A percentile compares a stretch with the other conserved stretches of the same genome.
Evolutionary conservation across 1,140 invertebrate species (phyloP).

Genomic region (Drosophila kepulauana): DNA sequence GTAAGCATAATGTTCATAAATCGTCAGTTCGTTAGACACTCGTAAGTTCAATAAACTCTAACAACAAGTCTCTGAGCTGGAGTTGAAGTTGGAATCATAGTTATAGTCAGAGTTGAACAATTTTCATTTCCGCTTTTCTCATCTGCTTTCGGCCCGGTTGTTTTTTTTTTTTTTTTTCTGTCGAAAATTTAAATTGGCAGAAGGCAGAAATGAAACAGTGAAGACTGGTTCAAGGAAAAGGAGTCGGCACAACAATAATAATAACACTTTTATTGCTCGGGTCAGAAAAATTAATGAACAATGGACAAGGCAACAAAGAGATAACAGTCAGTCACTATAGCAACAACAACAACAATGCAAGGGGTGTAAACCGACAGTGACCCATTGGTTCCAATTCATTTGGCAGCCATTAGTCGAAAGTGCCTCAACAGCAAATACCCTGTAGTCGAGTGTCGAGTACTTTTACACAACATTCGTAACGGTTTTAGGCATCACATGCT

Average conservation of each 20-base stretch:
- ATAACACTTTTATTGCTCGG: conserved; percentile 46
- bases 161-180: conserved; percentile 3
- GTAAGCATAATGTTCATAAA: conserved; percentile 22
- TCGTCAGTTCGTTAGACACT: conserved; percentile 30
- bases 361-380: conserved; percentile 1
- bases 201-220: conserved; percentile 39
- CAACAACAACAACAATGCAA: conserved; percentile 7
- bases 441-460: background rate
- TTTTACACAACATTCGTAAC: background rate
- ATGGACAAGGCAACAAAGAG: conserved; percentile 39
- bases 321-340: conserved; percentile 12
- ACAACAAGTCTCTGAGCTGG: conserved; percentile 6
- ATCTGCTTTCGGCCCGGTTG: conserved; percentile 23
- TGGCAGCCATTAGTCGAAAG: conserved; percentile 37
- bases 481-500: background rate
- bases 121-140: conserved; percentile 68
- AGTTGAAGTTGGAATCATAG: background rate
- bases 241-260: conserved; percentile 13
- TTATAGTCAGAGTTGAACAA: conserved; percentile 48
- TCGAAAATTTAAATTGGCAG: conserved; percentile 67
- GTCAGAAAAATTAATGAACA: conserved; percentile 72
- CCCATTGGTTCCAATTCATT: conserved; percentile 74
- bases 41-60: conserved; percentile 70
- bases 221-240: conserved; percentile 3
- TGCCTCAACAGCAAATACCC: background rate